A percentile compares a stretch with the other conserved stretches of the same genome.
These are phyloP conservation scores for Pyralis farinalis DNA, from an alignment of 2,888 invertebrate species.

Conservation along the genomic window DNA sequence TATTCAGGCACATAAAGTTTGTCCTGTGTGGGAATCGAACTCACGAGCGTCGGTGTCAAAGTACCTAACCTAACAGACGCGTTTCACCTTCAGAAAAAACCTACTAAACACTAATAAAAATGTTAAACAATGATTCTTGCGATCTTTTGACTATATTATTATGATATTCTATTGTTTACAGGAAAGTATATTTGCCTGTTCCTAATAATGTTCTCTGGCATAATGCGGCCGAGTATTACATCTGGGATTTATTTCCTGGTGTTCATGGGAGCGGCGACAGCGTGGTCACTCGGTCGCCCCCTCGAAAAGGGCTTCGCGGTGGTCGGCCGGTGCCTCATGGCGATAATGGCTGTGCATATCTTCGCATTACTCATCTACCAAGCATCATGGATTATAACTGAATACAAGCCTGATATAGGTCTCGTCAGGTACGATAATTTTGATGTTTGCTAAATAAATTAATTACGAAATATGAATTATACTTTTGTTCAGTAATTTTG, in stretches of 20 bases:
- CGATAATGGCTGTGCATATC: conserved; percentile 89
- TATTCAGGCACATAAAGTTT: no score
- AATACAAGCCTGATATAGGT: conserved; percentile 84
- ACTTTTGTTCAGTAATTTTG: no score
- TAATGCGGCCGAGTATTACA: conserved; percentile 90
- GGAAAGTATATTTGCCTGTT: conserved; percentile 84
- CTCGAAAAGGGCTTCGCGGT: conserved; percentile 89
- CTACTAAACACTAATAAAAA: no score
- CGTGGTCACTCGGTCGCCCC: conserved; percentile 91
- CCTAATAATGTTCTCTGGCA: conserved; percentile 86
- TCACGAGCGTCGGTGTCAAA: no score
- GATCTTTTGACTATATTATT: no score
- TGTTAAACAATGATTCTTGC: no score
- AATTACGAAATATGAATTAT: no score
- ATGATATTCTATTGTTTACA: conserved; percentile 32
- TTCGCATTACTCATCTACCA: conserved; percentile 90
- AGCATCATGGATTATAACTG: conserved; percentile 88
- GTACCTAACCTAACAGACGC: no score
- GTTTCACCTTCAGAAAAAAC: no score
- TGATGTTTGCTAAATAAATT: no score
- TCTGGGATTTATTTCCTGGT: conserved; percentile 93
- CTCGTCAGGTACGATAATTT: conserved; percentile 84
- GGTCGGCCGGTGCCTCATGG: conserved; percentile 85
- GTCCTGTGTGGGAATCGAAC: no score
- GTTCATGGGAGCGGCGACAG: conserved; percentile 91